phyloP scores from a whole-genome alignment of 2,797 vertebrate species.

The Carapus acus region DNA sequence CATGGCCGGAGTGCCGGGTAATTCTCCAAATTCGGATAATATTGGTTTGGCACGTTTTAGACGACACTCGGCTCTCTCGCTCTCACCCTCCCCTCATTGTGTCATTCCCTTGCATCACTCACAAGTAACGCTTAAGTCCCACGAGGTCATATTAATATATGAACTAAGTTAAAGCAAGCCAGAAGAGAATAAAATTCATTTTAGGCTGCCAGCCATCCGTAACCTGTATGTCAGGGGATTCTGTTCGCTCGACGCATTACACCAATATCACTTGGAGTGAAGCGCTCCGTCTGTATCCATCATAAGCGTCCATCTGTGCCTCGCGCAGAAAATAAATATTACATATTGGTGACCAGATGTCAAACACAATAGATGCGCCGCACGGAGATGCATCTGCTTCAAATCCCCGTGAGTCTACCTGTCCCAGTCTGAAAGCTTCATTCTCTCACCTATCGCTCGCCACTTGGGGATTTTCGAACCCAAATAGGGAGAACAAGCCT shows the following conservation, averaged over 20 bases:
- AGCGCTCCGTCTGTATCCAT: conserved; percentile 33
- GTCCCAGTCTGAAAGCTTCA: conserved; percentile 47
- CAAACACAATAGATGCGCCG: conserved; percentile 14
- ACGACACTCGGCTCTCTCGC: conserved; percentile 30
- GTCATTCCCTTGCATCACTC: conserved; percentile 38
- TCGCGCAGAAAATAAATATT: conserved; percentile 41
- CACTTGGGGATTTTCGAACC: conserved; percentile 62
- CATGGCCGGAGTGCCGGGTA: conserved; percentile 47
- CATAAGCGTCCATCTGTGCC: conserved; percentile 23
- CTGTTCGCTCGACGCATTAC: conserved; percentile 34
- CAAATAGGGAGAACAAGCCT: conserved; percentile 73
- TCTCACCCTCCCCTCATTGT: conserved; percentile 1
- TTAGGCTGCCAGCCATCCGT: conserved; percentile 40
- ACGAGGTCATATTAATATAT: conserved; percentile 52
- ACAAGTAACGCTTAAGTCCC: conserved; percentile 27
- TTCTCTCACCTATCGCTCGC: conserved; percentile 47
- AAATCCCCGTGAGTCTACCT: conserved; percentile 55
- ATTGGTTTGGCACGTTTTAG: conserved; percentile 45
- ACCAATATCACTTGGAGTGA: conserved; percentile 45
- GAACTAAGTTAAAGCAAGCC: conserved; percentile 51
- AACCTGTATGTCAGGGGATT: conserved; percentile 50
- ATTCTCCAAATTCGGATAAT: conserved; percentile 52
- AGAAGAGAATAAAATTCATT: conserved; percentile 39
- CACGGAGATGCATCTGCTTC: conserved; percentile 34
- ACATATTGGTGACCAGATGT: conserved; percentile 37